Conservation (phyloP, 2,888 invertebrate genomes). For the Morpho helenor region DNA sequence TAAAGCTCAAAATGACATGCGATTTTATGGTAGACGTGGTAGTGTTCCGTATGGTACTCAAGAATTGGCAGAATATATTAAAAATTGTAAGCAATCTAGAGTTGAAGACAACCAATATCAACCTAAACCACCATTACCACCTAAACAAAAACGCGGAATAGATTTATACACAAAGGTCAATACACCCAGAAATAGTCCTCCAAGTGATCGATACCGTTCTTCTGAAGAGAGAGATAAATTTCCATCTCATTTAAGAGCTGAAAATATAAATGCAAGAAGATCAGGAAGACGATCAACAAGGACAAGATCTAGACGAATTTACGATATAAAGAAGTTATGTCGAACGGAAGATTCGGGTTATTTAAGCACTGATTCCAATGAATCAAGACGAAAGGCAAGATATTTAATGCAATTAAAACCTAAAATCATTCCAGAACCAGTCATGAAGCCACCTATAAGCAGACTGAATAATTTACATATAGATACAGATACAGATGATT, state of each 20-base stretch:
- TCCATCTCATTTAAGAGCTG: conserved; percentile 49
- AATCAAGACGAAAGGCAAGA: conserved; percentile 74
- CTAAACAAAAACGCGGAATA: conserved; percentile 52
- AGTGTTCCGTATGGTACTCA: conserved; percentile 55
- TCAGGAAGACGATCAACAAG: conserved; percentile 63
- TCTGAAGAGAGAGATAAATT: conserved; percentile 64
- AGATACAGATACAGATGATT: conserved; percentile 84
- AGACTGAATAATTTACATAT: conserved; percentile 53
- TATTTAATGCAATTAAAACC: conserved; percentile 68
- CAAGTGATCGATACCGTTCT: conserved; percentile 50
- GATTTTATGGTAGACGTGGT: conserved; percentile 56
- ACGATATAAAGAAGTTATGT: conserved; percentile 58
- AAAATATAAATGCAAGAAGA: conserved; percentile 55
- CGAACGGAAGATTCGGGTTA: conserved; percentile 88
- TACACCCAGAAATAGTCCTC: conserved; percentile 50
- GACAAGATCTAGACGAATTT: conserved; percentile 58
- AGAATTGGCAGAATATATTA: conserved; percentile 51
- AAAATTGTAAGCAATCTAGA: conserved; percentile 52
- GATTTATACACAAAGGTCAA: conserved; percentile 47
- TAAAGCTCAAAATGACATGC: conserved; percentile 54
- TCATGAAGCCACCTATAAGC: conserved; percentile 36
- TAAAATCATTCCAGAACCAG: conserved; percentile 46
- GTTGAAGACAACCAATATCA: conserved; percentile 47
- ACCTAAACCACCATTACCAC: conserved; percentile 63
- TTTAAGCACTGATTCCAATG: conserved; percentile 89